These are phyloP conservation scores for Chaetodon trifasciatus DNA, from an alignment of 2,797 vertebrate genomes.

Conservation along the genomic window DNA sequence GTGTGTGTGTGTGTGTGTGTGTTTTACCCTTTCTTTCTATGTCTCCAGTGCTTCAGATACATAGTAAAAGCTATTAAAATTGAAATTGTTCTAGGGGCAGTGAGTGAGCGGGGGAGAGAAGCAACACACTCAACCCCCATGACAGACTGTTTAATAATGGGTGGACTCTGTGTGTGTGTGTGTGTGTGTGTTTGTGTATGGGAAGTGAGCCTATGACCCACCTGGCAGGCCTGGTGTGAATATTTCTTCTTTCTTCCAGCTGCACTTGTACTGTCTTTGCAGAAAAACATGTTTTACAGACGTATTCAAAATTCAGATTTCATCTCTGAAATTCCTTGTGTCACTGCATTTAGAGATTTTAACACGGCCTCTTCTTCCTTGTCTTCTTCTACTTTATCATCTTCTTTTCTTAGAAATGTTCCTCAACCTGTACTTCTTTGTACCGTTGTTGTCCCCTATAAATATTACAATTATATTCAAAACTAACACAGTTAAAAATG, in stretches of 20 bases:
- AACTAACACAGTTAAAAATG: slow-evolving; percentile 4
- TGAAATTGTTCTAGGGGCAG: slow-evolving; percentile 99
- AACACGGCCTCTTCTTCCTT: background rate
- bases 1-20: slow-evolving; percentile 36
- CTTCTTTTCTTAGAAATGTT: background rate
- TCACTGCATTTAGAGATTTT: background rate
- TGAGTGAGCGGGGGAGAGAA: slow-evolving; percentile 87
- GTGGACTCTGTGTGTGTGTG: slow-evolving; percentile 53
- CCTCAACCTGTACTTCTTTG: slow-evolving; percentile 1
- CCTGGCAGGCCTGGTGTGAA: slow-evolving; percentile 57
- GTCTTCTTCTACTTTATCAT: background rate
- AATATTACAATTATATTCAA: background rate
- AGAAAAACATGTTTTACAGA: background rate
- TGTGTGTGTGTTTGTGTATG: slow-evolving; percentile 35
- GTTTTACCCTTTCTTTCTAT: slow-evolving; percentile 69
- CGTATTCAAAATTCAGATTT: background rate
- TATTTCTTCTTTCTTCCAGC: slow-evolving; percentile 49
- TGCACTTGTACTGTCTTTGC: background rate
- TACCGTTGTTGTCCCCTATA: background rate
- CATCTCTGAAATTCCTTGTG: background rate
- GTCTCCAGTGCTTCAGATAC: slow-evolving; percentile 94
- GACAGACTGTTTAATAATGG: slow-evolving; percentile 93
- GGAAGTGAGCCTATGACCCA: slow-evolving; percentile 80
- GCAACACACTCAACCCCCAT: slow-evolving; percentile 89
- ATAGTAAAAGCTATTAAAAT: slow-evolving; percentile 99